Conservation (phyloP, 2,888 invertebrate genomes). For the Tortrix viridana region DNA sequence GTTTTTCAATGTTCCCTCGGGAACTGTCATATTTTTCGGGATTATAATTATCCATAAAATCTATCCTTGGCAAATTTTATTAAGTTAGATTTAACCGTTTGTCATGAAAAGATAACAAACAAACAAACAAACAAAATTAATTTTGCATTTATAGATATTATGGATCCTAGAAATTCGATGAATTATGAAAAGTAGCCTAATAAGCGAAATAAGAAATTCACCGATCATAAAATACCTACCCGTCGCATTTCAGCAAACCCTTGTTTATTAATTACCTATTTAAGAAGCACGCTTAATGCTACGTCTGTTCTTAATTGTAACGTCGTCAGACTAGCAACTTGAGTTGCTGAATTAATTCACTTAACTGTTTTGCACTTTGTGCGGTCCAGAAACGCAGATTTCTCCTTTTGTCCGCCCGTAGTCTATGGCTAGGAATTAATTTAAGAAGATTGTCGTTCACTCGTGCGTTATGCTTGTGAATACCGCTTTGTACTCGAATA, state of each 20-base stretch:
- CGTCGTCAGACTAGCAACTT: slow-evolving; percentile 34
- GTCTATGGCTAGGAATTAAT: slow-evolving; percentile 50
- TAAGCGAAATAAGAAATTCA: neutral
- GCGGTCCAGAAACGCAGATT: slow-evolving; percentile 52
- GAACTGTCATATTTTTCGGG: no score
- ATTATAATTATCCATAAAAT: no score
- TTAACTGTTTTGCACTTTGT: slow-evolving; percentile 49
- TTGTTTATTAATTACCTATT: slow-evolving; percentile 33
- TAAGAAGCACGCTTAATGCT: slow-evolving; percentile 29
- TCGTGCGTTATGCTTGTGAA: slow-evolving; percentile 41
- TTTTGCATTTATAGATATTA: no score
- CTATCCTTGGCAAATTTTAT: no score
- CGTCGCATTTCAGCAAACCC: neutral
- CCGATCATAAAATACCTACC: neutral
- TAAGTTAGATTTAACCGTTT: no score
- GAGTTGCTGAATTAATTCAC: slow-evolving; percentile 46
- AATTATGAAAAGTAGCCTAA: no score
- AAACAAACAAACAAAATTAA: no score
- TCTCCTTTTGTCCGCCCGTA: slow-evolving; percentile 48
- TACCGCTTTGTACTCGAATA: slow-evolving; percentile 28
- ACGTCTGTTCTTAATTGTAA: slow-evolving; percentile 36
- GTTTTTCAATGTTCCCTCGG: no score
- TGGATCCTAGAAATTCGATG: no score
- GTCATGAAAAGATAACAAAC: no score
- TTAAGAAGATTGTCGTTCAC: slow-evolving; percentile 55